Evolutionary conservation across 30 jellyfish, hydroid and myxozoan genomes (phyloP).

Genomic region (Nemopilema nomurai): DNA sequence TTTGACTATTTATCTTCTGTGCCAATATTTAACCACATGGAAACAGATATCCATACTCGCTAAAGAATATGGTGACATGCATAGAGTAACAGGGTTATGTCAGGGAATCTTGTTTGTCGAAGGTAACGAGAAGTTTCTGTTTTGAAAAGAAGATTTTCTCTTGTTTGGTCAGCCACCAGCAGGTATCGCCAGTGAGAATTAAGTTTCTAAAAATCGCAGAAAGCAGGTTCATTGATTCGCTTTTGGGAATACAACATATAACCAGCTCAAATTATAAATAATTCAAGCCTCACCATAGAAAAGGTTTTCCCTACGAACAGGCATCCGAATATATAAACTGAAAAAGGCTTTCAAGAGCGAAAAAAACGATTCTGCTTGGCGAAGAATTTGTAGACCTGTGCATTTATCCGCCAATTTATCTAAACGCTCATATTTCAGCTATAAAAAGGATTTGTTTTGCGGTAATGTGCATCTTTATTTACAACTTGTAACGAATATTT

Average conservation of each 20-base stretch:
- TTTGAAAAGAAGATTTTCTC: not conserved
- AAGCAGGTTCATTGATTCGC: not conserved
- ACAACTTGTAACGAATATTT: too few species aligned
- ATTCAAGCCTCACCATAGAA: not conserved
- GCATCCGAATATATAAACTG: not conserved
- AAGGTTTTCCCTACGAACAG: not conserved
- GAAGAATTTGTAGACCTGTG: too few species aligned
- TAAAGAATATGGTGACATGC: too few species aligned
- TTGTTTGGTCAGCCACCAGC: not conserved
- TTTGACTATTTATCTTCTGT: too few species aligned
- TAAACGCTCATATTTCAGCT: too few species aligned
- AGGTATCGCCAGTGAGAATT: not conserved
- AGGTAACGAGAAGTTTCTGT: not conserved
- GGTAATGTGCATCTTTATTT: too few species aligned
- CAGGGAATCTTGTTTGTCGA: not conserved
- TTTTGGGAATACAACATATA: not conserved
- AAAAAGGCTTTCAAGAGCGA: not conserved
- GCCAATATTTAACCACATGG: too few species aligned
- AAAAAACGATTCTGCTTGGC: too few species aligned
- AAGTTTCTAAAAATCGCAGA: not conserved
- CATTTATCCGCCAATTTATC: too few species aligned
- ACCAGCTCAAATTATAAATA: not conserved
- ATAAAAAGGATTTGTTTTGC: too few species aligned
- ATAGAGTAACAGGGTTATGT: not conserved
- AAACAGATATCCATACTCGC: too few species aligned